A percentile compares a stretch with the other conserved stretches of the same genome.
Conservation (phyloP, 2,888 invertebrate species). For the Amblyjoppa fuscipennis region DNA sequence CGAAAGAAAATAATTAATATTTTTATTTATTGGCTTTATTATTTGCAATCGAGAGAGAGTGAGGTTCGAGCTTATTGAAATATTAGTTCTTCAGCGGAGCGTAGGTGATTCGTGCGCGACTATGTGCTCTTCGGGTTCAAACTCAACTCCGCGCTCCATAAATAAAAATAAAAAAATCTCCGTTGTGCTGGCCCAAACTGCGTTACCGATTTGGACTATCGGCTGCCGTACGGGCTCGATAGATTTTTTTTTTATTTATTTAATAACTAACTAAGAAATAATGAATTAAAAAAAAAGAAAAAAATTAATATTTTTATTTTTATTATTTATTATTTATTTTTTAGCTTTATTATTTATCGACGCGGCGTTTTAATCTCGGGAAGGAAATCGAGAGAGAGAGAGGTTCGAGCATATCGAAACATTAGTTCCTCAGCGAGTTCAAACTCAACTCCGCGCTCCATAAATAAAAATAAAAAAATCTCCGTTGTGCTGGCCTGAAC, state of each 20-base stretch:
- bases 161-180: background rate
- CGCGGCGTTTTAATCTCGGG: constrained; percentile 74
- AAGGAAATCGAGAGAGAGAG: constrained; percentile 67
- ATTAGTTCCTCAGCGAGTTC: too few relatives aligned
- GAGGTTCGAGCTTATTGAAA: too few relatives aligned
- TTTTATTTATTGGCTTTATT: too few relatives aligned
- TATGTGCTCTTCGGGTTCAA: constrained; percentile 13
- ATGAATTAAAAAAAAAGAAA: background rate
- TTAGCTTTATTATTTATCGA: constrained; percentile 76
- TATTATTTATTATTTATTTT: too few relatives aligned
- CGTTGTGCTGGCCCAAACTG: background rate
- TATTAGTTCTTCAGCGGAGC: constrained; percentile 21
- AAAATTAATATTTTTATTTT: background rate
- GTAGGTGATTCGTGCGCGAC: constrained; percentile 34
- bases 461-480: background rate
- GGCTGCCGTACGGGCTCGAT: background rate
- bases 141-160: background rate
- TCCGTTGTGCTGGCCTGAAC: background rate
- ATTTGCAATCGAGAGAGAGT: too few relatives aligned
- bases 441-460: too few relatives aligned
- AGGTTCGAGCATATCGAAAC: too few relatives aligned
- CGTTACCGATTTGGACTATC: background rate
- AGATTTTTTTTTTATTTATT: background rate
- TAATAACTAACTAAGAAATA: background rate
- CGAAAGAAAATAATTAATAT: too few relatives aligned